Percentiles rank a stretch among this genome's conserved stretches.
Evolutionary conservation across 2,113 vertebrate species (phyloP).

Genomic region (Trachemys scripta): DNA sequence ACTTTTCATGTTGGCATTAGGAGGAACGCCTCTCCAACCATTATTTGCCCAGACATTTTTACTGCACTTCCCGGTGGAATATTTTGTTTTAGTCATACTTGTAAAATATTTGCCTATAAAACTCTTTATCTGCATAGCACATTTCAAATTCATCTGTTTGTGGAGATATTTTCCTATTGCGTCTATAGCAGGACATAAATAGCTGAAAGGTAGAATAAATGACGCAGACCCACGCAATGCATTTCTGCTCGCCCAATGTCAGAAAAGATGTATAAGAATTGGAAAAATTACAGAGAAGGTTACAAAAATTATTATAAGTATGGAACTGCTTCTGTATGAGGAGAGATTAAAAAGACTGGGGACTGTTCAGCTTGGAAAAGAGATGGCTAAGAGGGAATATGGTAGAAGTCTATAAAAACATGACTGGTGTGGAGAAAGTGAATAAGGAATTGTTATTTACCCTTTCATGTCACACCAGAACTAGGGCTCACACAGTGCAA

Average conservation of each 20-base stretch:
- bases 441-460: background rate
- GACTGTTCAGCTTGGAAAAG: background rate
- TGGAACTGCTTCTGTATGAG: background rate
- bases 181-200: background rate
- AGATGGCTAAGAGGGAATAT: background rate
- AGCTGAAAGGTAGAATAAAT: background rate
- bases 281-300: background rate
- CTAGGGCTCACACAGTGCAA: background rate
- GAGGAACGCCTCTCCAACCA: background rate
- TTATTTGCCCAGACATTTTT: slow-evolving; percentile 13
- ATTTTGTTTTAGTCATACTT: background rate
- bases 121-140: background rate
- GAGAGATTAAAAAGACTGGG: background rate
- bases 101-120: background rate
- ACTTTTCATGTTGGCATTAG: background rate
- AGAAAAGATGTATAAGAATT: background rate
- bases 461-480: background rate
- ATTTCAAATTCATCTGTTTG: background rate
- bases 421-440: background rate
- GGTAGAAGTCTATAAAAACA: background rate
- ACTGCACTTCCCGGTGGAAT: background rate
- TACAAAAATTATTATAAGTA: background rate
- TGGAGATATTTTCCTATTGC: background rate
- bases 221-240: background rate
- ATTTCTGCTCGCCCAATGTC: background rate